Conservation (phyloP, 2,113 vertebrate species). For the Triplophysa tibetana region DNA sequence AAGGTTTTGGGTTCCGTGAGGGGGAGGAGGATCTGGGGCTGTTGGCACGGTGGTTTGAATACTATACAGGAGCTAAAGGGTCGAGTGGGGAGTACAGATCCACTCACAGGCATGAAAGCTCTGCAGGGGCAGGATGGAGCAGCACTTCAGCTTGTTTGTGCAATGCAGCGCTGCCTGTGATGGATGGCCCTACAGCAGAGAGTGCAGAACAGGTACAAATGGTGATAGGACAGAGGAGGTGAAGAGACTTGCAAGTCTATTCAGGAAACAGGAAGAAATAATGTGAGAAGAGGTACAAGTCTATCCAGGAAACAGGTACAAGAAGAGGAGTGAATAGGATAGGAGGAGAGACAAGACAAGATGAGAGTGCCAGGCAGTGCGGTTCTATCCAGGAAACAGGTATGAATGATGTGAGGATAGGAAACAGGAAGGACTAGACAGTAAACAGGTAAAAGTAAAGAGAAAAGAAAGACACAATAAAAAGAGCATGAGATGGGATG, state of each 20-base stretch:
- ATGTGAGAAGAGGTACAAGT: too few species aligned
- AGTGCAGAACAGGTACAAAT: conserved; percentile 40
- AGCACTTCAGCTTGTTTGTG: conserved; percentile 41
- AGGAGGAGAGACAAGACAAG: too few species aligned
- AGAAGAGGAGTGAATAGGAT: too few species aligned
- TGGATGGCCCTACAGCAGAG: conserved; percentile 47
- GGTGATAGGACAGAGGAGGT: neutral
- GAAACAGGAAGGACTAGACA: too few species aligned
- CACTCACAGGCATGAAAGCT: conserved; percentile 40
- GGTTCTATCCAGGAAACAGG: too few species aligned
- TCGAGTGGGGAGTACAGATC: conserved; percentile 19
- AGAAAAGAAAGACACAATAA: too few species aligned
- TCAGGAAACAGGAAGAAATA: too few species aligned
- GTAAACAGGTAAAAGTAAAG: too few species aligned
- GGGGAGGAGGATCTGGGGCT: conserved; percentile 31
- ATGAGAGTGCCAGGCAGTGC: too few species aligned
- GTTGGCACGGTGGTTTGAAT: conserved; percentile 33
- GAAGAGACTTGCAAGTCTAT: neutral
- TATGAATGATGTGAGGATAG: too few species aligned
- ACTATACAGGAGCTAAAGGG: conserved; percentile 35
- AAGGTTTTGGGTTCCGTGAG: conserved; percentile 10
- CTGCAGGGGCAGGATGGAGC: conserved; percentile 41
- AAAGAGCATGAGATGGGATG: too few species aligned
- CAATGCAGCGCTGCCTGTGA: conserved; percentile 45
- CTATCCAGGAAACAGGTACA: too few species aligned